Percentiles rank a stretch among this genome's conserved stretches.
Conservation (phyloP, 2,113 vertebrate genomes). For the Pitta sordida region DNA sequence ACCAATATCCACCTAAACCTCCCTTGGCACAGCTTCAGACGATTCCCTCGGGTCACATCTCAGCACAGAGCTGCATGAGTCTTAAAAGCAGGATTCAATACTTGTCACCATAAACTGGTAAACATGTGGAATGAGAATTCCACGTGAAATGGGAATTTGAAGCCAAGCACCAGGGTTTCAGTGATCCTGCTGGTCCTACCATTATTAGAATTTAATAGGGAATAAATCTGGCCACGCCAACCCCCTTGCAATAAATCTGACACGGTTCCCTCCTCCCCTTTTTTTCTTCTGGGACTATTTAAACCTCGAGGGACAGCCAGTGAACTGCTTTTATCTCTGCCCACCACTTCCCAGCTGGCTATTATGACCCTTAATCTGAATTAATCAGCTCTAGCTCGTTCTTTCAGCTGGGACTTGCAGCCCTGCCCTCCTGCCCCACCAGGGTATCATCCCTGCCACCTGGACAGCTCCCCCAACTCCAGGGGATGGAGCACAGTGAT, state of each 20-base stretch:
- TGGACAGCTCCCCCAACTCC: background rate
- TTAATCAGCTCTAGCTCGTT: background rate
- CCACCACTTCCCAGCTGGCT: slow-evolving; percentile 27
- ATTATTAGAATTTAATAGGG: background rate
- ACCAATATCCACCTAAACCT: background rate
- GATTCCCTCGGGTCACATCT: background rate
- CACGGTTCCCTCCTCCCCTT: background rate
- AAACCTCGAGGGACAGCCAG: background rate
- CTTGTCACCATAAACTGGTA: background rate
- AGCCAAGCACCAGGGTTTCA: background rate
- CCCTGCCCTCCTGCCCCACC: background rate
- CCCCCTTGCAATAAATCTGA: background rate
- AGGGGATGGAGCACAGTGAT: background rate
- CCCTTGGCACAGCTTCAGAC: background rate
- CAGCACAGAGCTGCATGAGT: background rate
- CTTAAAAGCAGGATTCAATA: background rate
- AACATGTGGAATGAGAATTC: background rate
- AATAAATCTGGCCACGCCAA: background rate
- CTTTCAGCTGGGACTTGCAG: slow-evolving; percentile 13
- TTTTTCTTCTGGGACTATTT: background rate
- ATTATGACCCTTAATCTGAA: slow-evolving; percentile 10
- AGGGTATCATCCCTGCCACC: background rate
- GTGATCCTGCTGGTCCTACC: background rate
- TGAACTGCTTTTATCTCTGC: background rate
- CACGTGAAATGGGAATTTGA: background rate